phyloP scores from a whole-genome alignment of 2,797 vertebrate species.

The Melopsittacus undulatus region DNA sequence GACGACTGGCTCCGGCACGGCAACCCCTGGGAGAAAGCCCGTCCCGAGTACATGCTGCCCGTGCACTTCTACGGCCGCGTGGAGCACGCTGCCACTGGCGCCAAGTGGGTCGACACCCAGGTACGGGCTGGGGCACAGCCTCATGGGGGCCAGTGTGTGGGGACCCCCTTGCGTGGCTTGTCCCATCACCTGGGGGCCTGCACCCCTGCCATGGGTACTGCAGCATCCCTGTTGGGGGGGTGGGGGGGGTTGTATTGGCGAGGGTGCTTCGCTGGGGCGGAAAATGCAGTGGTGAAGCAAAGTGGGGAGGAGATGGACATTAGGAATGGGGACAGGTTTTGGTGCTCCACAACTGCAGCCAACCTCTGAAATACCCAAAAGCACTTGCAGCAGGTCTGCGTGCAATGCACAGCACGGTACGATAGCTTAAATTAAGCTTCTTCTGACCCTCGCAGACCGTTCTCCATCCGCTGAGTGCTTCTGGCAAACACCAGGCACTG shows the following conservation, averaged over 20 bases:
- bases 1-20: slow-evolving; percentile 96
- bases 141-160: fast-evolving
- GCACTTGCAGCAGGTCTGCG: background rate
- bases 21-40: slow-evolving; percentile 97
- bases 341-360: background rate
- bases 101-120: slow-evolving; percentile 94
- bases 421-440: background rate
- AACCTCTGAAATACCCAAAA: background rate
- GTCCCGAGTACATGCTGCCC: slow-evolving; percentile 94
- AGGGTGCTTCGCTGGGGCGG: background rate
- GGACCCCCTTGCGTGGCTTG: background rate
- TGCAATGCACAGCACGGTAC: fast-evolving
- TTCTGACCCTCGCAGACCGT: background rate
- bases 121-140: slow-evolving; percentile 59
- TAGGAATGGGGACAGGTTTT: background rate
- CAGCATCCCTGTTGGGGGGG: fast-evolving
- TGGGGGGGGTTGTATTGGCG: fast-evolving
- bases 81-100: slow-evolving; percentile 77
- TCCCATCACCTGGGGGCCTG: fast-evolving
- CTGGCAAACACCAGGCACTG: background rate
- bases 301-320: fast-evolving
- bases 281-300: background rate
- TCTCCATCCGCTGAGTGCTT: background rate
- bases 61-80: slow-evolving; percentile 96
- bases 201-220: background rate